phyloP scores from a whole-genome alignment of 1,140 invertebrate species.

The Ceratosolen solmsi region DNA sequence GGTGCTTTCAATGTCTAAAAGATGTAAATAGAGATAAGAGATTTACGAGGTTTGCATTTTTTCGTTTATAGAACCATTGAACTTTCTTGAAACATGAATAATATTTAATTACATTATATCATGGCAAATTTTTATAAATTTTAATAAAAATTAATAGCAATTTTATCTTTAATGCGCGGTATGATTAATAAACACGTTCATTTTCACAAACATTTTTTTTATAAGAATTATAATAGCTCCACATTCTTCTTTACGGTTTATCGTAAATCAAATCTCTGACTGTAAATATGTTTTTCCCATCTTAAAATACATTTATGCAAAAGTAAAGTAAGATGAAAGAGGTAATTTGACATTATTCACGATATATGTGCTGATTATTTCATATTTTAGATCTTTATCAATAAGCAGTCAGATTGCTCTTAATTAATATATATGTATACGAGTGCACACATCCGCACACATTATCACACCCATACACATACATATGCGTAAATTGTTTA shows the following conservation, averaged over 20 bases:
- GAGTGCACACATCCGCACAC: too few species aligned
- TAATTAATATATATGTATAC: too few species aligned
- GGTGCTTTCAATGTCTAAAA: neutral
- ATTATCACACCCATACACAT: too few species aligned
- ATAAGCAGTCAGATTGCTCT: too few species aligned
- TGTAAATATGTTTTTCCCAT: conserved; percentile 3
- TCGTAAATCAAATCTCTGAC: conserved; percentile 5
- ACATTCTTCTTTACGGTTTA: neutral
- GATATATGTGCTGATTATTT: neutral
- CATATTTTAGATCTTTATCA: neutral
- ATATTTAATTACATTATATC: too few species aligned
- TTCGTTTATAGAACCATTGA: too few species aligned
- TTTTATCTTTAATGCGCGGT: too few species aligned
- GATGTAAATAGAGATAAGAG: neutral
- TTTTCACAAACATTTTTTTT: neutral
- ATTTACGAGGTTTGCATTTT: neutral
- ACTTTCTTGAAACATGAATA: too few species aligned
- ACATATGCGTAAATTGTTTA: too few species aligned
- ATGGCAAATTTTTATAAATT: too few species aligned
- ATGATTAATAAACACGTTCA: neutral
- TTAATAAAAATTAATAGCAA: too few species aligned
- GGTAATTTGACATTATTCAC: neutral
- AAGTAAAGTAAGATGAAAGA: conserved; percentile 7
- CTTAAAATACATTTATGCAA: conserved; percentile 18
- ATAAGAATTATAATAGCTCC: neutral